These are phyloP conservation scores for Oryctolagus cuniculus DNA, from an alignment of 2,113 vertebrate genomes.

Conservation along the genomic window mOryCun1.1 NC_091441.1:4061501-4062000, in stretches of 20 bases:
- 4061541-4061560: neutral
- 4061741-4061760: neutral
- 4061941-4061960: neutral
- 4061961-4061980: neutral
- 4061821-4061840: neutral
- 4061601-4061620: neutral
- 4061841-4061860: neutral
- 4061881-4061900: neutral
- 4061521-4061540: neutral
- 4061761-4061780: neutral
- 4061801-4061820: neutral
- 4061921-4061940: neutral
- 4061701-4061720: neutral
- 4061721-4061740: neutral
- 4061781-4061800: neutral
- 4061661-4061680: neutral
- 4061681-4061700: neutral
- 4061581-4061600: neutral
- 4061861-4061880: rapidly evolving
- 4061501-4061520: neutral
- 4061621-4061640: conserved; percentile 16
- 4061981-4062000: too few species aligned
- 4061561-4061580: neutral
- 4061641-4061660: neutral
- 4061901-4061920: neutral